Conservation (phyloP, 2,888 invertebrate species). For the Caprella mutica region DNA sequence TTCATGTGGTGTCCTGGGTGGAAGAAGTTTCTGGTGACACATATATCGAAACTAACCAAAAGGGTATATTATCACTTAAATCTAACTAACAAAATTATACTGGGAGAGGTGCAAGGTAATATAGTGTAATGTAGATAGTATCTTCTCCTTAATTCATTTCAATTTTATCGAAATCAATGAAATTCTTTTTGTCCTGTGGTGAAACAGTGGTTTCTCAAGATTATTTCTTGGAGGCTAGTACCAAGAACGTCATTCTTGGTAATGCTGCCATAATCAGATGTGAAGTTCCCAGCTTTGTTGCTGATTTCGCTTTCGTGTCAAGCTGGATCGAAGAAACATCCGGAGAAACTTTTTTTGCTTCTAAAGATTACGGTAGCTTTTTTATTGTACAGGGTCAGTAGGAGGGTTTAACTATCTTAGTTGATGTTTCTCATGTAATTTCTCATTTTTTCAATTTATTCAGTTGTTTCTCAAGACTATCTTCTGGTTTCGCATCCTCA, state of each 20-base stretch:
- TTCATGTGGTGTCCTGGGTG: constrained; percentile 66
- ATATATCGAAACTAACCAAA: not conserved
- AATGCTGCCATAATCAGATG: constrained; percentile 78
- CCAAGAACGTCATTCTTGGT: constrained; percentile 73
- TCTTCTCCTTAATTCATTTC: too few species aligned
- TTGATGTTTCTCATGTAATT: not conserved
- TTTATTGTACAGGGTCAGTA: not conserved
- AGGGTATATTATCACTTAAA: too few species aligned
- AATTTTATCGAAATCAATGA: too few species aligned
- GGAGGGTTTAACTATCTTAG: not conserved
- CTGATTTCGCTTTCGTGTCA: constrained; percentile 35
- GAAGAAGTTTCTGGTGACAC: constrained; percentile 44
- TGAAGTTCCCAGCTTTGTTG: constrained; percentile 63
- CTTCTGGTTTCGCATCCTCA: constrained; percentile 86
- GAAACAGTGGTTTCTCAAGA: constrained; percentile 14
- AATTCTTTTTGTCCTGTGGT: too few species aligned
- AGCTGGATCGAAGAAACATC: constrained; percentile 37
- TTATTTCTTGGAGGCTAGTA: constrained; percentile 13
- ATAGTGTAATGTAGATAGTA: too few species aligned
- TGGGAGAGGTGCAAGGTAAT: too few species aligned
- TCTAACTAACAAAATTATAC: too few species aligned
- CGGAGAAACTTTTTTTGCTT: constrained; percentile 14
- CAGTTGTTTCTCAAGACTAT: constrained; percentile 79
- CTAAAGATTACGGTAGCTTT: constrained; percentile 20
- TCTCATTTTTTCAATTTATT: not conserved